phyloP scores from a whole-genome alignment of 1,140 invertebrate genomes.

The Habropoda laboriosa region DNA sequence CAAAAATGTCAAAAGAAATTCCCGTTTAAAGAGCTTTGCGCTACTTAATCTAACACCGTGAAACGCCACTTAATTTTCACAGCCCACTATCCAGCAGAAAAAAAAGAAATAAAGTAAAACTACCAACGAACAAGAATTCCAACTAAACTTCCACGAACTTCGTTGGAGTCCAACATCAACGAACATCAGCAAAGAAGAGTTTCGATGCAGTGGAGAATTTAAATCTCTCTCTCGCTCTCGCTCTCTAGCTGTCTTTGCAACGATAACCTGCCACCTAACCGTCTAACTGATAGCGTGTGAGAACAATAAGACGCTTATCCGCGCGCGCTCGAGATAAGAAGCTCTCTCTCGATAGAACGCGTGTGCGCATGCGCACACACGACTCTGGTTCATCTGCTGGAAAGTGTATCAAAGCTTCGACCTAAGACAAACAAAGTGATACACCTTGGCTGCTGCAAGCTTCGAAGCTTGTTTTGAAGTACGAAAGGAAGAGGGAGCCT shows the following conservation, averaged over 20 bases:
- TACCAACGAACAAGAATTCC: not conserved
- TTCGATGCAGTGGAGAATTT: constrained; percentile 3
- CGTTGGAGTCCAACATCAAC: not conserved
- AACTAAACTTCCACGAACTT: not conserved
- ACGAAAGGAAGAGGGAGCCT: constrained; percentile 17
- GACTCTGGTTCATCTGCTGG: not conserved
- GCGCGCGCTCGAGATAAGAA: constrained; percentile 23
- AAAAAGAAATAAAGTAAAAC: not conserved
- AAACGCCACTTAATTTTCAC: not conserved
- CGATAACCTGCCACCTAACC: constrained; percentile 21
- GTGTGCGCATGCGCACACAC: not conserved
- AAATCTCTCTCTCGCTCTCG: constrained; percentile 18
- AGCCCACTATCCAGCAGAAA: not conserved
- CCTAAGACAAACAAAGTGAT: constrained; percentile 44
- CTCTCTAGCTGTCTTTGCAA: not conserved
- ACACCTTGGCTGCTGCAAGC: not conserved
- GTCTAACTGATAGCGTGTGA: constrained; percentile 13
- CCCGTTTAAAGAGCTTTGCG: not conserved
- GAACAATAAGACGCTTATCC: constrained; percentile 47
- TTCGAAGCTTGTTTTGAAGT: constrained; percentile 35
- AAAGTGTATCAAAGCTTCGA: constrained; percentile 31
- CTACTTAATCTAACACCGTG: not conserved
- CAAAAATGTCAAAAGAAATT: too few relatives aligned
- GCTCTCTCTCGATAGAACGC: not conserved
- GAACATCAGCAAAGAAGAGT: not conserved